Conservation (phyloP, 2,113 vertebrate species). For the Malurus alboscapulatus region DNA sequence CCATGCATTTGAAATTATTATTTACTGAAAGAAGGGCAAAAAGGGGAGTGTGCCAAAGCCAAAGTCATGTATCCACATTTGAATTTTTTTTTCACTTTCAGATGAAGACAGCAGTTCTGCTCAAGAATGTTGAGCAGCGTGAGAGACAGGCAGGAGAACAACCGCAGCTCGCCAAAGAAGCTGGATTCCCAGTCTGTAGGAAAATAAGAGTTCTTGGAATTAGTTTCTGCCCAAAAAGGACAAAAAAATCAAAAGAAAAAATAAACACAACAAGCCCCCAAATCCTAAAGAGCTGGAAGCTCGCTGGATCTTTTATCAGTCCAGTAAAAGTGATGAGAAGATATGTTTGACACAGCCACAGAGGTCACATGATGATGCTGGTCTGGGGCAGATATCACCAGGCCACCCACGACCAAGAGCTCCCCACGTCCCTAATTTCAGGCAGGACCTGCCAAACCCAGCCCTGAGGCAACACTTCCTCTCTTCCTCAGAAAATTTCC, state of each 20-base stretch:
- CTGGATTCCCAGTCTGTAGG: not conserved
- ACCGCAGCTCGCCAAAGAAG: not conserved
- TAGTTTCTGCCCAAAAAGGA: not conserved
- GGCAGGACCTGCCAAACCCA: conserved; percentile 2
- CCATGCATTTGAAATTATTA: not conserved
- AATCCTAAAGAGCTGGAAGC: not conserved
- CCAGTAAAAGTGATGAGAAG: not conserved
- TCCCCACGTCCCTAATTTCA: not conserved
- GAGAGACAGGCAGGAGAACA: not conserved
- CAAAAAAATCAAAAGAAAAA: not conserved
- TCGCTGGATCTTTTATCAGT: not conserved
- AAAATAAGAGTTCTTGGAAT: not conserved
- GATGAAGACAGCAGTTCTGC: not conserved
- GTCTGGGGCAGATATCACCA: not conserved
- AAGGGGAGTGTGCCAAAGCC: not conserved
- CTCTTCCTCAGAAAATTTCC: conserved; percentile 7
- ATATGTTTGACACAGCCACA: not conserved
- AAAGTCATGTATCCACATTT: not conserved
- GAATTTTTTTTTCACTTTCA: not conserved
- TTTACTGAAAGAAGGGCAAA: not conserved
- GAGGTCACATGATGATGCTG: not conserved
- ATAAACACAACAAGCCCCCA: not conserved
- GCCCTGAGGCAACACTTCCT: not conserved
- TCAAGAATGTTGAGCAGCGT: not conserved
- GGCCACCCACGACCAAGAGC: not conserved